Percentiles rank a stretch among this genome's conserved stretches.
Conservation (phyloP, 2,113 vertebrate genomes). For the Xenopus laevis region DNA sequence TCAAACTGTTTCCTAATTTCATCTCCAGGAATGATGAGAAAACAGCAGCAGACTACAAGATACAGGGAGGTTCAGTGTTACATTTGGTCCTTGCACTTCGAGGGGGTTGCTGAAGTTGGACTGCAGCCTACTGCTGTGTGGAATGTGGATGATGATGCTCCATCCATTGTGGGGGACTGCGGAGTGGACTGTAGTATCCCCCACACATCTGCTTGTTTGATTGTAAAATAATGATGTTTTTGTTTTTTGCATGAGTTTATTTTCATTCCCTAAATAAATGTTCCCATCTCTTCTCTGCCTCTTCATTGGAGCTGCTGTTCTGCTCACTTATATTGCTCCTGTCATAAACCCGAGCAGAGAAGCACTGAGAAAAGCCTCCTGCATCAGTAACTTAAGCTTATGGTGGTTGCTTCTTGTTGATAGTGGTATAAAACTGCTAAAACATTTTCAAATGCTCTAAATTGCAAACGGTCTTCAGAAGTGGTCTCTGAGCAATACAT, state of each 20-base stretch:
- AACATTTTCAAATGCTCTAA: too few species aligned
- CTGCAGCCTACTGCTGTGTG: background rate
- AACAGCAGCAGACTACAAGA: conserved; percentile 87
- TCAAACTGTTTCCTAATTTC: too few species aligned
- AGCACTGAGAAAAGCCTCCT: too few species aligned
- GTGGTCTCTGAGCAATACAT: too few species aligned
- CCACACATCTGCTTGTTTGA: background rate
- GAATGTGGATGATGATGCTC: background rate
- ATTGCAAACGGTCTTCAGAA: too few species aligned
- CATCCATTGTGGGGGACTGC: background rate
- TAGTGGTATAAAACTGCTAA: too few species aligned
- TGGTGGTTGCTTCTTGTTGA: too few species aligned
- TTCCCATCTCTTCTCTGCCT: background rate
- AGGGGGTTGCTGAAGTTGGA: conserved; percentile 64
- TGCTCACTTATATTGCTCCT: too few species aligned
- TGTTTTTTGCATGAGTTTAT: too few species aligned
- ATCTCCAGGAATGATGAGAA: conserved; percentile 83
- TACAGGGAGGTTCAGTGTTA: conserved; percentile 84
- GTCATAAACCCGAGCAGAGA: too few species aligned
- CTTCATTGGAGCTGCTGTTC: too few species aligned
- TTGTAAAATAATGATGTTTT: conserved; percentile 16
- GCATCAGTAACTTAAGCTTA: too few species aligned
- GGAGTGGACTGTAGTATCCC: background rate
- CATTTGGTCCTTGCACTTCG: conserved; percentile 83
- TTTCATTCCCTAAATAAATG: conserved; percentile 32